These are phyloP conservation scores for Anadara kagoshimensis DNA, from an alignment of 1,140 invertebrate species.

Conservation along the genomic window DNA sequence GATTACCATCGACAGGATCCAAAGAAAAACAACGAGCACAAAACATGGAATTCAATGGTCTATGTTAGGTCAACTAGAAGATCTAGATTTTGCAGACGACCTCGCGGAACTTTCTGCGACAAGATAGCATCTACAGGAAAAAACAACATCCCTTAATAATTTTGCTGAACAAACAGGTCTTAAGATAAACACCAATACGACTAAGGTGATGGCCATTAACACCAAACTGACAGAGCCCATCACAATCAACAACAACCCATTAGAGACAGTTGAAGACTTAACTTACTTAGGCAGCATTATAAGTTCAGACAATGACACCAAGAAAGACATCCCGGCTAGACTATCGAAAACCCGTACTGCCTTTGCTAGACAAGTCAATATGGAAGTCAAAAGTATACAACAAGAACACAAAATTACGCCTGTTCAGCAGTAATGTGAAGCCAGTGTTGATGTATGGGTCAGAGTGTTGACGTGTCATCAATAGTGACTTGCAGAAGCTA, in stretches of 20 bases:
- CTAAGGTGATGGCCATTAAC: no score
- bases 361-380: constrained; percentile 17
- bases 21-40: constrained; percentile 9
- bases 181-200: no score
- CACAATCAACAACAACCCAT: constrained; percentile 1
- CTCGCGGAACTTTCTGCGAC: not conserved
- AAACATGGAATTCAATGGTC: constrained; percentile 5
- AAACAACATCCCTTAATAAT: not conserved
- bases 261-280: constrained; percentile 14
- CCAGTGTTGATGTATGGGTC: no score
- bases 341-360: constrained; percentile 33
- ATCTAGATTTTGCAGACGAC: not conserved
- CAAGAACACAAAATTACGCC: not conserved
- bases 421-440: not conserved
- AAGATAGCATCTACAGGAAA: not conserved
- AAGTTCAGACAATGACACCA: no score
- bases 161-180: not conserved
- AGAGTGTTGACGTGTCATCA: no score
- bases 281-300: constrained; percentile 8
- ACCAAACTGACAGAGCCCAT: no score
- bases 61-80: constrained; percentile 8
- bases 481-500: no score
- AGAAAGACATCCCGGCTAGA: constrained; percentile 5
- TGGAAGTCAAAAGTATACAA: constrained; percentile 25
- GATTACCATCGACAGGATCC: constrained; percentile 9